Percentiles rank a stretch among this genome's conserved stretches.
Conservation (phyloP, 2,797 vertebrate species). For the Gallinago stenura region DNA sequence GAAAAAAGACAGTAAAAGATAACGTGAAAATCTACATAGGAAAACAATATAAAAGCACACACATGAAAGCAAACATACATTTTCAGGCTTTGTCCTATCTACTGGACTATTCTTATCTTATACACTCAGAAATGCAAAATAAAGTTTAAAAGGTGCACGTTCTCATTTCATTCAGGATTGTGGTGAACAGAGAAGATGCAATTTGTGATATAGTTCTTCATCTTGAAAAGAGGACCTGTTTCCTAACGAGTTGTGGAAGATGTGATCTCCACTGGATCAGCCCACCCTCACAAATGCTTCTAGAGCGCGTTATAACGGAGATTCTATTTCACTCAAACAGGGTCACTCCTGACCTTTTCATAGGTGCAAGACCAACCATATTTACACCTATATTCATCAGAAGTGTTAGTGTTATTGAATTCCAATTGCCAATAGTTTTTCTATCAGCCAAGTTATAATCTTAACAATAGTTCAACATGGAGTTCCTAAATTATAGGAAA, state of each 20-base stretch:
- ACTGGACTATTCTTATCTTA: neutral
- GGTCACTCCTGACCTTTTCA: neutral
- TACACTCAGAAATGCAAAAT: neutral
- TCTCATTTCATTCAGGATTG: neutral
- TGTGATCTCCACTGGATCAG: neutral
- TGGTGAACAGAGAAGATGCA: neutral
- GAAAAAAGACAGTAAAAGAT: neutral
- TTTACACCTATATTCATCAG: neutral
- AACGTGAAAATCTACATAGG: neutral
- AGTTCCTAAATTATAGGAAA: neutral
- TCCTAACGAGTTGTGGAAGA: neutral
- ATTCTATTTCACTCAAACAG: neutral
- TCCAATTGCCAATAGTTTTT: neutral
- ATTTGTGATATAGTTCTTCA: neutral
- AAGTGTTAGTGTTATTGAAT: neutral
- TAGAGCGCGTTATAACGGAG: neutral
- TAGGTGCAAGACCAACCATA: fast-evolving
- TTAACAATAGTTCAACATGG: neutral
- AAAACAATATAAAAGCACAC: neutral
- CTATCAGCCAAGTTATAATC: neutral
- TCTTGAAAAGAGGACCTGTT: neutral
- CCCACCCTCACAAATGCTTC: neutral
- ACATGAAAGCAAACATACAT: neutral
- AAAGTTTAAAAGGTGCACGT: neutral
- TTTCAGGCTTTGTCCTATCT: neutral